Conservation (phyloP, 1,140 invertebrate species). For the Reticulitermes speratus region DNA sequence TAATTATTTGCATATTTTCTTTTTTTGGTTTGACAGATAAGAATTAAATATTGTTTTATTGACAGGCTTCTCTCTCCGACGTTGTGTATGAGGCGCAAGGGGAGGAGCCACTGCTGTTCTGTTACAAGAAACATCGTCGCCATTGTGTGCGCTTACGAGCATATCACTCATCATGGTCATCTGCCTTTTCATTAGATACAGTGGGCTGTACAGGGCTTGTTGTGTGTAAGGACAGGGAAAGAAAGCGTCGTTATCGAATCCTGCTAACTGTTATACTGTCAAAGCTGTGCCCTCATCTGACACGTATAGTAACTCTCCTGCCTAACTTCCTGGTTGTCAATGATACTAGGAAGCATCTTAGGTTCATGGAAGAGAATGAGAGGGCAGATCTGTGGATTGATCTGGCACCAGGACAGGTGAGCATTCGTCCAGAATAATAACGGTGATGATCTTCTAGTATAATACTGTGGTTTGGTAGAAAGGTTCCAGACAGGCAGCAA, state of each 20-base stretch:
- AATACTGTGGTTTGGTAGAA: too few species aligned
- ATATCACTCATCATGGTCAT: slow-evolving; percentile 71
- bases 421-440: neutral
- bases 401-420: slow-evolving; percentile 63
- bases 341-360: slow-evolving; percentile 64
- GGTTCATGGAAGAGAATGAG: slow-evolving; percentile 85
- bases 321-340: slow-evolving; percentile 84
- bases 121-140: slow-evolving; percentile 65
- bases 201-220: slow-evolving; percentile 70
- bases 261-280: slow-evolving; percentile 60
- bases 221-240: slow-evolving; percentile 66
- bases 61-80: slow-evolving; percentile 64
- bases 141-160: slow-evolving; percentile 63
- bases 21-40: neutral
- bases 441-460: too few species aligned
- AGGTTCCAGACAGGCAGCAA: too few species aligned
- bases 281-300: slow-evolving; percentile 67
- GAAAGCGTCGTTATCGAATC: slow-evolving; percentile 62
- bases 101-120: slow-evolving; percentile 66
- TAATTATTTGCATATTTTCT: neutral
- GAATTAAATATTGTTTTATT: neutral
- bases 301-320: slow-evolving; percentile 80
- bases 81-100: slow-evolving; percentile 63
- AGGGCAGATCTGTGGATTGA: slow-evolving; percentile 82
- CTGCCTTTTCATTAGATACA: slow-evolving; percentile 68